Evolutionary conservation across 2,797 vertebrate genomes (phyloP), one percentile per base, ranked within the genome.

Genomic region (Epinephelus malabaricus): DNA sequence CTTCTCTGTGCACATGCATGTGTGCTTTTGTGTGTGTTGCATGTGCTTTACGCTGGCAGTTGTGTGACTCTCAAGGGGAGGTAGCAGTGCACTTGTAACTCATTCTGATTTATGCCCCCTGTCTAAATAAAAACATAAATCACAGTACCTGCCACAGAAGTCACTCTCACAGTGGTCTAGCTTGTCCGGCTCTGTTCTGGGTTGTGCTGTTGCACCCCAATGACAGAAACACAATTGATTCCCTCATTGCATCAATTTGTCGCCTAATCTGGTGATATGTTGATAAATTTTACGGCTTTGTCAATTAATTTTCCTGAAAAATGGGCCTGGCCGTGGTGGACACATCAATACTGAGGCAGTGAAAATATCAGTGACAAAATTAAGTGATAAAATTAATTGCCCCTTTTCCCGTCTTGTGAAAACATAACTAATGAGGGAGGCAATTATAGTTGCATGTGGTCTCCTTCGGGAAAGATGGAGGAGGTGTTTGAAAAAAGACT

Each of bases 351-450:
- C 88, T 62, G 69, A 82, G 86, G 85, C 89, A 54, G 89, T 91
- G 80, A 88, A 92, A 92, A 89, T 93, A 95, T 92, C 89, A 58
- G 92, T 95, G 95, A 95, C 94, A 95, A 93, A 95, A 96, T 96
- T 95, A 96, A 96, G 96, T 95, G 95, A 95, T 95, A 94, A 95
- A 96, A 96, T 96, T 92, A 95, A 96, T 96, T 93, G 94, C 93
- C 93, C 94, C 92, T 92, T 90, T 94, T 92, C 92, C 94, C 89
- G 90, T 90, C 89, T 92, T 93, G 89, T 94, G 93, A 95, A 96
- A 96, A 96, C 94, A 95, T 95, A 95, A 96, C 95, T 95, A 96
- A 96, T 95, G 95, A 96, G 95, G 91, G 89, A 94, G 93, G 93
- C 95, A 96, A 96, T 96, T 96, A 96, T 94, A 95, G 94, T 95